Conservation (phyloP, 2,797 vertebrate species). For the Otus scops region DNA sequence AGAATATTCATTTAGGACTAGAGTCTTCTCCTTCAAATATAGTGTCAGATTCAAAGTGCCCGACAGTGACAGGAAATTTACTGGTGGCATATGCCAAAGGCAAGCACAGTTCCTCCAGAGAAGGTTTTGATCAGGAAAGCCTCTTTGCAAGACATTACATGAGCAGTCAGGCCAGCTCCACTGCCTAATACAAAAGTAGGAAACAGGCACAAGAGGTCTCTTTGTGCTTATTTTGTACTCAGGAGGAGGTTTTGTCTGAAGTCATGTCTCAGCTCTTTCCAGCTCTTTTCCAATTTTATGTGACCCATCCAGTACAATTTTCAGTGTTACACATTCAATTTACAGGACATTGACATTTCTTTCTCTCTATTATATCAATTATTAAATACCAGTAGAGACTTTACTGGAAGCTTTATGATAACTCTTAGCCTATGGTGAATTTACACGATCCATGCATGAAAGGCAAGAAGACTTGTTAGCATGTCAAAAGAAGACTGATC, state of each 20-base stretch:
- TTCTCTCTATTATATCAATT: background rate
- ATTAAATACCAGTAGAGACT: background rate
- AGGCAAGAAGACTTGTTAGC: conserved; percentile 11
- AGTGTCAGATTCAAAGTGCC: background rate
- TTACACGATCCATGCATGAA: conserved; percentile 18
- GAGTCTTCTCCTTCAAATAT: background rate
- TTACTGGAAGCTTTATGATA: background rate
- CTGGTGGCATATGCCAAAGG: background rate
- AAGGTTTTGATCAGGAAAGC: background rate
- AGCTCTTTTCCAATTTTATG: background rate
- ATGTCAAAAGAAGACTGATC: conserved; percentile 21
- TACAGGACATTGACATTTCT: background rate
- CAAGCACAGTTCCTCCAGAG: background rate
- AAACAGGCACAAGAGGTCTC: background rate
- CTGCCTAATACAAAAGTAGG: background rate
- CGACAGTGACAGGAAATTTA: background rate
- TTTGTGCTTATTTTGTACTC: background rate
- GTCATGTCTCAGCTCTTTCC: background rate
- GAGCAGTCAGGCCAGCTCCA: background rate
- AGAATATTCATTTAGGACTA: background rate
- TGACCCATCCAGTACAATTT: background rate
- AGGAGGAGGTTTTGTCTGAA: background rate
- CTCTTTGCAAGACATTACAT: background rate
- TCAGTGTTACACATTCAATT: background rate
- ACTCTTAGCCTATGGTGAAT: background rate